A percentile compares a stretch with the other conserved stretches of the same genome.
Conservation (phyloP, 2,113 vertebrate genomes). For the Heterotis niloticus region DNA sequence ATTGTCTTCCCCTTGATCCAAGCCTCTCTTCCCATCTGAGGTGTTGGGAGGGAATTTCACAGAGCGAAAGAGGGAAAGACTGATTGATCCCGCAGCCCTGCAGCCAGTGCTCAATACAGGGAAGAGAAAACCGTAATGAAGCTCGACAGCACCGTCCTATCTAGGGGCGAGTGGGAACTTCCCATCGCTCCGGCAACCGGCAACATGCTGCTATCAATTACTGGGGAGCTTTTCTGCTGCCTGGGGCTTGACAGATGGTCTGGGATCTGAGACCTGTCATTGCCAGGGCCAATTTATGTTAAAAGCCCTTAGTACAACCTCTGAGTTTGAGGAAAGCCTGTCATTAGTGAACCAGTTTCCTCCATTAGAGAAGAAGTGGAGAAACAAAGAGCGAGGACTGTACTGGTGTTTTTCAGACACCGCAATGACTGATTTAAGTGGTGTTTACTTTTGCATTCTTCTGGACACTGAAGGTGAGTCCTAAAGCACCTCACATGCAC, state of each 20-base stretch:
- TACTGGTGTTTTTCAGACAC: not conserved
- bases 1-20: not conserved
- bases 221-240: slow-evolving; percentile 3
- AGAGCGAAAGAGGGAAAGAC: slow-evolving; percentile 15
- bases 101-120: not conserved
- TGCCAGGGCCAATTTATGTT: not conserved
- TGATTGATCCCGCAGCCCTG: not conserved
- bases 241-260: slow-evolving; percentile 11
- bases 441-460: no score
- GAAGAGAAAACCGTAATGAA: slow-evolving; percentile 3
- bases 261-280: not conserved
- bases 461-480: slow-evolving; percentile 30
- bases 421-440: not conserved
- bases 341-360: not conserved
- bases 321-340: not conserved
- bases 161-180: not conserved
- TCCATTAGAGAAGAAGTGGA: not conserved
- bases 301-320: not conserved
- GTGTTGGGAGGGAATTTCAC: not conserved
- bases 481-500: not conserved
- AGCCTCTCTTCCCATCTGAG: not conserved
- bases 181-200: not conserved
- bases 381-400: not conserved
- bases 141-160: not conserved
- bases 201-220: slow-evolving; percentile 20